Base-by-base conservation (phyloP, 2,113 vertebrate genomes). In the Aramus guarauna region DNA sequence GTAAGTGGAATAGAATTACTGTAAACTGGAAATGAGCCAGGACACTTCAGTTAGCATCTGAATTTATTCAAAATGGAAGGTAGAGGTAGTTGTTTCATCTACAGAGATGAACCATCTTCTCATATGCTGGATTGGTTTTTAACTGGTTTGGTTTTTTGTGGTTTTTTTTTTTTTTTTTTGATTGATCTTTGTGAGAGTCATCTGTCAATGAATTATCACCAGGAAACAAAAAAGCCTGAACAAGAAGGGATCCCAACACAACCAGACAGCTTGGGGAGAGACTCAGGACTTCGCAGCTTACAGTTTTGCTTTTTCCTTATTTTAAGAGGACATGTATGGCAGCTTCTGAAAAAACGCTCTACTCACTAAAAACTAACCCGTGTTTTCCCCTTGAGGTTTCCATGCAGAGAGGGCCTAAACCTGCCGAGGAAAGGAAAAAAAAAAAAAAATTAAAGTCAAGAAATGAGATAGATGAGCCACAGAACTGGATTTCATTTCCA, bases 21-120 rank as follows among this genome's bases (percentile, higher is more conserved):
- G 43, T 87, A 72, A 74, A 58, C 30, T 95, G 87, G 86, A 94
- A 95, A 73, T 58, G 79, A 76, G 86, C 74, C 89, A 96, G 67
- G 16, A 23, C 69, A 66, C 84, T 79, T 82, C 74, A 91, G 59
- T 32, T 88, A 83, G 90, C 76, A 95, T 53, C 71, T 87, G 48
- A 77, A 48, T 91, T 56, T 96, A 94, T 84, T 96, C 91, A 92
- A 82, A 97, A 88, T 7, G 26, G 79, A 80, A 96, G 58, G 29
- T 73, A 92, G 90, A 88, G 78, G 63, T 92, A 88, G 41, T 76
- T 90, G 50, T 76, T 96, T 94, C 83, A 76, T 66, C 45, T 94
- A 85, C 78, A 59, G 95, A 96, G 29, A 96, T 93, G 81, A 96
- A 24, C 53, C 76, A 66, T 50, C 81, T 69, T 83, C 55, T 45